phyloP scores from a whole-genome alignment of 2,797 vertebrate genomes.

The Naso thynnoides region DNA sequence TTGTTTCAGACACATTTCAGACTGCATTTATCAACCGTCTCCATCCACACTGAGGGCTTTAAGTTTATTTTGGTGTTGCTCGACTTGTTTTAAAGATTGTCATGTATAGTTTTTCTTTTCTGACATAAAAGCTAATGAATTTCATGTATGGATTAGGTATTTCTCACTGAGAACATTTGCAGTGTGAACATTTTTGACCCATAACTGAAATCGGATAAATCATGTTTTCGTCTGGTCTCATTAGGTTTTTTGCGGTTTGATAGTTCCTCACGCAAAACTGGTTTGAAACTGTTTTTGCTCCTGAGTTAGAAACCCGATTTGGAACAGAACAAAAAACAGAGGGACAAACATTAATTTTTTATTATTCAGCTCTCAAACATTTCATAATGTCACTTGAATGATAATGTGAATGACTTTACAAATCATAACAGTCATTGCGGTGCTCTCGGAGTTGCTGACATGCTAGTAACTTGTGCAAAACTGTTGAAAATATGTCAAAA shows the following conservation, averaged over 20 bases:
- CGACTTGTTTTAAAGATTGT: background rate
- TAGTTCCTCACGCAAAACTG: constrained; percentile 1
- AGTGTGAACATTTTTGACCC: background rate
- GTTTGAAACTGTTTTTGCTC: no score
- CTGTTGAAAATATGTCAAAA: background rate
- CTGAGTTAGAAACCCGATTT: no score
- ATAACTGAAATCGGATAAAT: background rate
- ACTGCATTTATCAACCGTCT: background rate
- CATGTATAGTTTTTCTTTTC: no score
- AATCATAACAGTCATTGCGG: background rate
- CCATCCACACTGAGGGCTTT: background rate
- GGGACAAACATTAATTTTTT: no score
- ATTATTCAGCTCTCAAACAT: background rate
- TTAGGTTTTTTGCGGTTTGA: background rate
- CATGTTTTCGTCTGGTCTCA: background rate
- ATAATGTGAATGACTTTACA: background rate
- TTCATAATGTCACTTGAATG: no score
- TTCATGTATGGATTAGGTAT: background rate
- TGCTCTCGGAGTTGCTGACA: background rate
- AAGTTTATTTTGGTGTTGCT: background rate
- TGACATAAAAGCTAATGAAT: background rate
- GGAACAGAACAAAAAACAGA: no score
- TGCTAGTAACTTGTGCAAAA: background rate
- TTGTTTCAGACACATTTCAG: background rate
- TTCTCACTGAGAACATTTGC: background rate